A percentile compares a stretch with the other conserved stretches of the same genome.
Evolutionary conservation across 2,888 invertebrate species (phyloP).

Genomic region (Lasioglossum villosulum): DNA sequence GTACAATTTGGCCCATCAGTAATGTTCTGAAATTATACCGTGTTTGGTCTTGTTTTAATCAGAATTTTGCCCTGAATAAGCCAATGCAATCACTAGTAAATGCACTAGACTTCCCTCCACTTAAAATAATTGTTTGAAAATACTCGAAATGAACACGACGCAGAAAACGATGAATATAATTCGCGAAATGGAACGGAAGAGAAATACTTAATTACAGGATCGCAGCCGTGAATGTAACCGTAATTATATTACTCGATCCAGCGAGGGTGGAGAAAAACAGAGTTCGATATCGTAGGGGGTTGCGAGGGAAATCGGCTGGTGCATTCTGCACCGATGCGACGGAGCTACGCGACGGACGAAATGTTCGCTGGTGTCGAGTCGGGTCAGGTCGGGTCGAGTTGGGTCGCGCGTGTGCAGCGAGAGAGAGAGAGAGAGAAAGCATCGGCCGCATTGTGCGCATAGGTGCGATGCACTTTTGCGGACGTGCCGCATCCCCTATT

Average conservation of each 20-base stretch:
- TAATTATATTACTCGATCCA: background rate
- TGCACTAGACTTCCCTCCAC: too few relatives aligned
- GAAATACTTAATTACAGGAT: background rate
- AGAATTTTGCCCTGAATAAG: too few relatives aligned
- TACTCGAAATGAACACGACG: too few relatives aligned
- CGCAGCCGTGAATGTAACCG: background rate
- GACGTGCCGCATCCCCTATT: slow-evolving; percentile 46
- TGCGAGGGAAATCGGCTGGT: background rate
- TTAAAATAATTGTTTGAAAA: too few relatives aligned
- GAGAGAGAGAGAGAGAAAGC: background rate
- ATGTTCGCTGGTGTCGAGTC: background rate
- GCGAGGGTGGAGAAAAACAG: background rate
- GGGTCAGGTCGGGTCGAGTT: slow-evolving; percentile 6
- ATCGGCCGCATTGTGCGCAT: slow-evolving; percentile 21
- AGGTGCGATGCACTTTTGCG: slow-evolving; percentile 59
- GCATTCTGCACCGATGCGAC: background rate
- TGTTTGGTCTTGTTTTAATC: too few relatives aligned
- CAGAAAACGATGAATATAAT: background rate
- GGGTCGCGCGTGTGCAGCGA: background rate
- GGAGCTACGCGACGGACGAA: background rate
- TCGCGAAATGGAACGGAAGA: background rate
- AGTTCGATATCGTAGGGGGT: background rate
- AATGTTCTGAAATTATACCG: too few relatives aligned
- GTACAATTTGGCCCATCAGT: too few relatives aligned
- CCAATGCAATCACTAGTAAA: too few relatives aligned